Conservation (phyloP, 2,113 vertebrate genomes). For the Salvelinus fontinalis region DNA sequence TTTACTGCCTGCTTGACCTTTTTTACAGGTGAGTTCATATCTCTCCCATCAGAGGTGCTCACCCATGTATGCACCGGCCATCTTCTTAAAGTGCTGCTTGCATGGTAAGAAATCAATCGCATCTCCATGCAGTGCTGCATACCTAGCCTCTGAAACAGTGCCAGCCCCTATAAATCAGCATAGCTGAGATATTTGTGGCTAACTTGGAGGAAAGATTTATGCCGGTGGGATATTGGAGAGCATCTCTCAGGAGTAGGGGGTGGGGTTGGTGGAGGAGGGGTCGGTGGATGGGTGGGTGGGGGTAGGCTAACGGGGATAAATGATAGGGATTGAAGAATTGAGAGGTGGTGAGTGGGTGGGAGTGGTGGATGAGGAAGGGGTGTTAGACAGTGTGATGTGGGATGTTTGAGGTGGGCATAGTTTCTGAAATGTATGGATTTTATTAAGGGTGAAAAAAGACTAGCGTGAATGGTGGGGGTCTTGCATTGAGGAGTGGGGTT, state of each 20-base stretch:
- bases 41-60: constrained; percentile 27
- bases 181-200: constrained; percentile 79
- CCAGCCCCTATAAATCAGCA: constrained; percentile 77
- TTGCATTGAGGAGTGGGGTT: not conserved
- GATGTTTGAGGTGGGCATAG: constrained; percentile 11
- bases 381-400: not conserved
- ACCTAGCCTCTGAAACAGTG: constrained; percentile 60
- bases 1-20: constrained; percentile 53
- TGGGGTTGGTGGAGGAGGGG: constrained; percentile 40
- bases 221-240: constrained; percentile 73
- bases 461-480: not conserved
- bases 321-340: constrained; percentile 39
- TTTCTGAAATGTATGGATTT: not conserved
- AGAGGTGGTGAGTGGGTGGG: constrained; percentile 7
- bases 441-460: not conserved
- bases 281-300: not conserved
- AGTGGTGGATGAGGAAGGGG: constrained; percentile 39
- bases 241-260: constrained; percentile 33
- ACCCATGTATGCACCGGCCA: constrained; percentile 31
- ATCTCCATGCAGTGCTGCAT: constrained; percentile 56
- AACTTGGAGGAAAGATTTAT: constrained; percentile 76
- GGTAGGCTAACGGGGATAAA: not conserved
- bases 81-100: constrained; percentile 55
- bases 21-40: constrained; percentile 43
- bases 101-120: constrained; percentile 67